These are phyloP conservation scores for Cephonodes hylas DNA, from an alignment of 2,888 invertebrate genomes.

Conservation along the genomic window DNA sequence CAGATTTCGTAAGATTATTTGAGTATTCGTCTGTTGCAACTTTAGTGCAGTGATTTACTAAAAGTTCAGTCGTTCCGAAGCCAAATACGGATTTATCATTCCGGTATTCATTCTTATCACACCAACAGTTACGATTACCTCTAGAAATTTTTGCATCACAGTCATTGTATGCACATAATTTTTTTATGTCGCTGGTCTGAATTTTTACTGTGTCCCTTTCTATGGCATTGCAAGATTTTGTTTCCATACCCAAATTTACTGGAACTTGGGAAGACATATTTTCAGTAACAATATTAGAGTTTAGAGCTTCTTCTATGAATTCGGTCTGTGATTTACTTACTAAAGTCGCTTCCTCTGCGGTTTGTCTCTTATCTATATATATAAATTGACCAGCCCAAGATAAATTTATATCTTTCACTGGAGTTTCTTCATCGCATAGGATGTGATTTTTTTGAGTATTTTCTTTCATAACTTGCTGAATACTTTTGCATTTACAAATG, in stretches of 20 bases:
- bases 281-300: conserved; percentile 14
- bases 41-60: conserved; percentile 28
- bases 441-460: conserved; percentile 11
- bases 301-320: not conserved
- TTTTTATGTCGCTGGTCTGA: conserved; percentile 29
- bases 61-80: conserved; percentile 24
- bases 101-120: not conserved
- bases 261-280: conserved; percentile 44
- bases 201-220: conserved; percentile 25
- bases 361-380: not conserved
- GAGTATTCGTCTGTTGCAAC: not conserved
- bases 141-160: conserved; percentile 10
- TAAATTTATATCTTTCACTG: conserved; percentile 38
- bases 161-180: conserved; percentile 25
- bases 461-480: conserved; percentile 7
- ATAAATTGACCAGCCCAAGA: not conserved
- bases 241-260: conserved; percentile 33
- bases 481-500: conserved; percentile 43
- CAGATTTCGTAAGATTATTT: not conserved
- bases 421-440: conserved; percentile 28
- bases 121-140: not conserved
- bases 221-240: conserved; percentile 46
- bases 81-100: not conserved
- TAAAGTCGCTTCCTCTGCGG: not conserved
- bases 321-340: not conserved